Evolutionary conservation across 64 coral and sea anemone genomes (phyloP).

Genomic region (Stichodactyla mertensii): DNA sequence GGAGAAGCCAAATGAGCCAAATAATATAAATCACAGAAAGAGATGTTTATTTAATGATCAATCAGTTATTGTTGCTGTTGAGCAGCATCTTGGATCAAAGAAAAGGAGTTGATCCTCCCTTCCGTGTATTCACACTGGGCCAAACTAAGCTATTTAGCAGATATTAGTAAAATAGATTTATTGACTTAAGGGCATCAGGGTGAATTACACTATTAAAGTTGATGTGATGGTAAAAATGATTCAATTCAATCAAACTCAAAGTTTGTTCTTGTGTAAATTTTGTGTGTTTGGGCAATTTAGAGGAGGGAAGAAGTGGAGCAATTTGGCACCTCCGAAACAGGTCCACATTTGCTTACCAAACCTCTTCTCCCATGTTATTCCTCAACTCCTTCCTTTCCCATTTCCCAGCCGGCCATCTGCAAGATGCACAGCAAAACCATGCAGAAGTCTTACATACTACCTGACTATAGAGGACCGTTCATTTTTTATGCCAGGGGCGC

Average conservation of each 20-base stretch:
- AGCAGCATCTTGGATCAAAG: conserved; percentile 11
- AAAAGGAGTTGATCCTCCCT: conserved; percentile 21
- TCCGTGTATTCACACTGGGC: conserved; percentile 14
- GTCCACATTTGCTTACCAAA: too few species aligned
- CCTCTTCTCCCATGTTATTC: too few species aligned
- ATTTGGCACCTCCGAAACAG: too few species aligned
- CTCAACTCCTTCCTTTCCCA: too few species aligned
- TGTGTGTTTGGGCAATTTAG: not conserved
- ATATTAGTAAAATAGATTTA: conserved; percentile 8
- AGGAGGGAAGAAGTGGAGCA: not conserved
- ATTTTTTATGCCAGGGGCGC: too few species aligned
- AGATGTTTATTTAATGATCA: conserved; percentile 11
- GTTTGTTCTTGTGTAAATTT: not conserved
- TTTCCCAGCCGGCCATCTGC: too few species aligned
- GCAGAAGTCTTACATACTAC: too few species aligned
- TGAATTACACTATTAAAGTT: conserved; percentile 10
- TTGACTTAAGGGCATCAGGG: conserved; percentile 10
- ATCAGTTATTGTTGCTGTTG: conserved; percentile 26
- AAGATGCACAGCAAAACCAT: too few species aligned
- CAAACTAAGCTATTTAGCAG: conserved; percentile 6
- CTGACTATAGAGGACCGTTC: too few species aligned
- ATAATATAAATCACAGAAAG: conserved; percentile 5
- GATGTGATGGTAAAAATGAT: conserved; percentile 18
- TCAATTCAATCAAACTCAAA: not conserved
- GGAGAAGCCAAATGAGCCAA: not conserved